Evolutionary conservation across 2,113 vertebrate genomes (phyloP).

Genomic region (Heterotilapia buettikoferi): DNA sequence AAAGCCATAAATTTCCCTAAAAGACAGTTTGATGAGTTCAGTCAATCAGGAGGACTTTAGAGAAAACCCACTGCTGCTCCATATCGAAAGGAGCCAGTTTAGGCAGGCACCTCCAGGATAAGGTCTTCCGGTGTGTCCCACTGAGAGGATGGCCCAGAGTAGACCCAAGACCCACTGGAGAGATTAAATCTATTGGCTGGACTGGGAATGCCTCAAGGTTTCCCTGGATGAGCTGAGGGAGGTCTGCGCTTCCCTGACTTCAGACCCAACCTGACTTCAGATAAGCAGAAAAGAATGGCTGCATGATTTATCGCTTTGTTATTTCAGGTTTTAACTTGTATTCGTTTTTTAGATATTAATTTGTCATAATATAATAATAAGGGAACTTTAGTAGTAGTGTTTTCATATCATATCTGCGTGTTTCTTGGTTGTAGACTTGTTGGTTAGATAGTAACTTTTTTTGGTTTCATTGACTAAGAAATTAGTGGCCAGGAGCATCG

Average conservation of each 20-base stretch:
- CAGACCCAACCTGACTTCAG: neutral
- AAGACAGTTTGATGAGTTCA: neutral
- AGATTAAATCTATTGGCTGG: neutral
- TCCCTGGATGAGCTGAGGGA: neutral
- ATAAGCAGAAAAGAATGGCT: neutral
- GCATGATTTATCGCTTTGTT: no score
- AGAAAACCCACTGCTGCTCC: neutral
- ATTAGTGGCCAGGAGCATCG: neutral
- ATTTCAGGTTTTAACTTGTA: no score
- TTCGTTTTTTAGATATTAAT: neutral
- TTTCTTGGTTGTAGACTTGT: neutral
- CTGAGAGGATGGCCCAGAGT: neutral
- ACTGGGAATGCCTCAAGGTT: rapidly evolving
- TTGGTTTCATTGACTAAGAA: neutral
- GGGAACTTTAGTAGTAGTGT: neutral
- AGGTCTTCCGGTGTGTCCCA: rapidly evolving
- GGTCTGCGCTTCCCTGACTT: neutral
- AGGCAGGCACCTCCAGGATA: rapidly evolving
- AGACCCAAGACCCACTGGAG: neutral
- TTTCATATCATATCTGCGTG: neutral
- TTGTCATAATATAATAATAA: neutral
- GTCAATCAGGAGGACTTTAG: neutral
- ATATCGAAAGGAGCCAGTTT: neutral
- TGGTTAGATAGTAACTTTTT: rapidly evolving
- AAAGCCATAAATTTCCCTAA: neutral